Base-by-base conservation (phyloP, 2,888 invertebrate species). In the Sphaerophoria rueppellii region DNA sequence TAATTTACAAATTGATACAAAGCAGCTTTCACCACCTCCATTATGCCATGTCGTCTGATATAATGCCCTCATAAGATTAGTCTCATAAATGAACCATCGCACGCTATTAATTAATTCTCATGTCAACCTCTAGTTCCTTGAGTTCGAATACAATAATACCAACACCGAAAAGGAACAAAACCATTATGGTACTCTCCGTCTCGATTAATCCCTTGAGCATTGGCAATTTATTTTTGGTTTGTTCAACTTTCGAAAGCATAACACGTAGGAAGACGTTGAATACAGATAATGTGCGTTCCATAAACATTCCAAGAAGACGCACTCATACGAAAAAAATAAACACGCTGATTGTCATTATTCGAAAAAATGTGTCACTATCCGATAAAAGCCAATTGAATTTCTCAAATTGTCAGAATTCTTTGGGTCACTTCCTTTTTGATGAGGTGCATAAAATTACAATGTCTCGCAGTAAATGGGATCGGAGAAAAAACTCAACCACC, bases 21-120 rank as follows among this genome's bases (percentile, higher is more conserved):
- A 70, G 65, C 58, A 58, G 63, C 77, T 73, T 78, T 73, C 50
- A 76, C 77, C 71, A 77, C 72, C 67, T 69, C 57, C 67, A 69
- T 69, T 63, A 73, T 67, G 50, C 14, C 6, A 32, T 2, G 5
- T 34, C 11, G 3, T 6, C 16, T 32, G 2, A 12, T 5, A 5
- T 60, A 48, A 60, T 71, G 75, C 71, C 82, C 73, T 50, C 76
- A 77, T 63, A 72, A 82, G 73, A 82, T 73, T 78, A 65, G 52
- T 12, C 58, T 7, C 58, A 46, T 67, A 32, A 69, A 61, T 57
- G 40, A 73, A 61, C 65, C 69, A 35, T 24, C 70, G 71, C 9
- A 43, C 24, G 55, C 58, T 57, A 77, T 77, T 76, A 77, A 77
- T 77, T 77, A 77, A 77, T 72, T 76, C 24, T 54, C 37, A 58